These are phyloP conservation scores for Saccostrea cuccullata DNA, from an alignment of 1,140 invertebrate genomes.

Conservation along the genomic window DNA sequence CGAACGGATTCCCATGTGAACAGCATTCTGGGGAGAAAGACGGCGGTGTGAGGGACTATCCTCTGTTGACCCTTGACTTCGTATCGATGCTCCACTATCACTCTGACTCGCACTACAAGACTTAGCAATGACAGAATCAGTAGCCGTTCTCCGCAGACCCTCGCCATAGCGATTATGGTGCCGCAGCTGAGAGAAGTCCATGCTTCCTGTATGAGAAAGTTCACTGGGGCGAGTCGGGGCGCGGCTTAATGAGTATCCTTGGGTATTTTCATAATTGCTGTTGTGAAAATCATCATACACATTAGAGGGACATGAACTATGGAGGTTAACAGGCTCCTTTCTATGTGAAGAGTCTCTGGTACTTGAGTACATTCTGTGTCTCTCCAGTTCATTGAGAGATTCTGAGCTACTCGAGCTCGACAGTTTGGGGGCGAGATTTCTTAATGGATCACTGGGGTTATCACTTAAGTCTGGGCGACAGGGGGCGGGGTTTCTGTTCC, in stretches of 20 bases:
- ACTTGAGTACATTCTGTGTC: constrained; percentile 42
- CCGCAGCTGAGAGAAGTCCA: constrained; percentile 67
- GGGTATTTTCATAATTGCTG: constrained; percentile 50
- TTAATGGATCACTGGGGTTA: constrained; percentile 59
- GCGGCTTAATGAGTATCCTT: constrained; percentile 60
- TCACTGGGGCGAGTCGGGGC: constrained; percentile 63
- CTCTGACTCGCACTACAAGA: constrained; percentile 59
- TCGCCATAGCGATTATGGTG: constrained; percentile 58
- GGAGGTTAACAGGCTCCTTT: constrained; percentile 60
- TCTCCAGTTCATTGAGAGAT: constrained; percentile 59
- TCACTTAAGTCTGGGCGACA: constrained; percentile 44
- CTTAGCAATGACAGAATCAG: constrained; percentile 72
- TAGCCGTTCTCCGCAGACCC: constrained; percentile 69
- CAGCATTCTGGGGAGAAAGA: constrained; percentile 69
- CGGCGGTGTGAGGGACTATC: constrained; percentile 65
- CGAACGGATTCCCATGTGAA: constrained; percentile 75
- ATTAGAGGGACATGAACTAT: constrained; percentile 62
- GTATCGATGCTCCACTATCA: constrained; percentile 51
- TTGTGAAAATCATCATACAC: constrained; percentile 54
- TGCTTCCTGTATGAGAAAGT: constrained; percentile 69
- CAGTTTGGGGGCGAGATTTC: constrained; percentile 70
- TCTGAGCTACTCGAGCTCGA: constrained; percentile 72
- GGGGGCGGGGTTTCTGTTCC: constrained; percentile 62
- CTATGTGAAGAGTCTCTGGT: constrained; percentile 12
- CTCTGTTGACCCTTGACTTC: constrained; percentile 56